Base-by-base conservation (phyloP, 2,888 invertebrate species). In the Agonopterix arenella region DNA sequence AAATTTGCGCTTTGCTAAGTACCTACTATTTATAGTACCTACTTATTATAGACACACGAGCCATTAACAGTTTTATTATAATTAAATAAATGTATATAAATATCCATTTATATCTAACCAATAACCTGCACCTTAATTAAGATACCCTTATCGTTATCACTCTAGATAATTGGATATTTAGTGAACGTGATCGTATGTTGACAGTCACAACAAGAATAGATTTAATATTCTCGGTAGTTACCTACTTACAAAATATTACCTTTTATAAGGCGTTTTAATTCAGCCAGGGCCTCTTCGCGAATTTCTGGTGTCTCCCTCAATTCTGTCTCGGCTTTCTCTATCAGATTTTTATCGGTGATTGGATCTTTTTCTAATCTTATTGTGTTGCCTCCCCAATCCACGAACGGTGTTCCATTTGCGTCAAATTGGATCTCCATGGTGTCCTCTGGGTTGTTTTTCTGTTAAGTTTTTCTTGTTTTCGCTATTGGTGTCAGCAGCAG, bases 291-390 rank as follows among this genome's bases (percentile, higher is more conserved):
- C 53, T 90, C 75, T 52, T 90, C 89, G 4, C 92, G 89, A 13
- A 90, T 80, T 70, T 94, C 94, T 0, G 93, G 93, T 0, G 92
- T 91, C 76, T 96, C 96, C 52, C 94, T 84, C 11, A 96, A 78
- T 68, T 96, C 95, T 11, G 75, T 86, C 60, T 84, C 84, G 0
- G 96, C 94, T 61, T 91, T 93, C 67, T 93, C 91, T 46, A 80
- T 63, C 11, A 88, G 90, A 61, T 83, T 81, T 36, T 91, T 90
- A 44, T 92, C 91, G 0, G 80, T 80, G 8, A 92, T 71, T 0
- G 92, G 91, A 16, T 90, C 90, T 13, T 91, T 84, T 59, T 96
- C 95, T 56, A 95, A 75, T 52, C 90, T 84, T 46, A 95, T 89
- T 50, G 80, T 81, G 18, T 85, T 81, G 18, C 85, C 80, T 8